Percentiles rank a stretch among this genome's conserved stretches.
These are phyloP conservation scores for Andrena dorsata DNA, from an alignment of 2,888 invertebrate species.

Conservation along the genomic window DNA sequence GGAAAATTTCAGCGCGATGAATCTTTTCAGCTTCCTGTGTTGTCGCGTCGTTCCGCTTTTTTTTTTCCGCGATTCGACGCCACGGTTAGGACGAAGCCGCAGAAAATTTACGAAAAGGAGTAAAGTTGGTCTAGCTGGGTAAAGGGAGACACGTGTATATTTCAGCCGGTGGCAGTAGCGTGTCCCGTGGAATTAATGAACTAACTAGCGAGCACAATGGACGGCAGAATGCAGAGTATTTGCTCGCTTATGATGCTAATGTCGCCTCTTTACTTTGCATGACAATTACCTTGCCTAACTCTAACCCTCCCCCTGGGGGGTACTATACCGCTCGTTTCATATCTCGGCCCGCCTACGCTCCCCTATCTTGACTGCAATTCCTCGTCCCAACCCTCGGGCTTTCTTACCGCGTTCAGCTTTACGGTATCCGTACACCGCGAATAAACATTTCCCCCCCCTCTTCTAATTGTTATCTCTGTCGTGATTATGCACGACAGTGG, in stretches of 20 bases:
- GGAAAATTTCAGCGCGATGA: not conserved
- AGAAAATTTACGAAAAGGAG: slow-evolving; percentile 5
- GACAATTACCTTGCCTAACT: slow-evolving; percentile 79
- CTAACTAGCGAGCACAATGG: slow-evolving; percentile 81
- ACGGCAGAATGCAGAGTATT: slow-evolving; percentile 80
- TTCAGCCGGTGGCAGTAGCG: slow-evolving; percentile 46
- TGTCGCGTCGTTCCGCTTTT: not conserved
- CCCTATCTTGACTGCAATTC: slow-evolving; percentile 41
- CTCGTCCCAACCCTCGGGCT: slow-evolving; percentile 27
- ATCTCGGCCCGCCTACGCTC: slow-evolving; percentile 46
- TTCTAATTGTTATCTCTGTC: not conserved
- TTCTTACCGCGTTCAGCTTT: slow-evolving; percentile 37
- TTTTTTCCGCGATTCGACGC: not conserved
- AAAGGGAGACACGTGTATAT: slow-evolving; percentile 51
- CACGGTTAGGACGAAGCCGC: not conserved
- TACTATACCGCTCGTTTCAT: slow-evolving; percentile 54
- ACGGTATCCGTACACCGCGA: not conserved
- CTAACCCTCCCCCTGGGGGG: slow-evolving; percentile 50
- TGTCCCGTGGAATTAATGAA: slow-evolving; percentile 79
- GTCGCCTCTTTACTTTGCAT: slow-evolving; percentile 82
- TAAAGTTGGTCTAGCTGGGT: not conserved
- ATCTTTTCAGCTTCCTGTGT: not conserved
- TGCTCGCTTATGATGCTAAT: slow-evolving; percentile 83
- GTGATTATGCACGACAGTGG: not conserved
- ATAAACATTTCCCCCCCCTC: not conserved